Percentiles rank a stretch among this genome's conserved stretches.
Conservation (phyloP, 1,140 invertebrate genomes). For the Diorhabda sublineata region DNA sequence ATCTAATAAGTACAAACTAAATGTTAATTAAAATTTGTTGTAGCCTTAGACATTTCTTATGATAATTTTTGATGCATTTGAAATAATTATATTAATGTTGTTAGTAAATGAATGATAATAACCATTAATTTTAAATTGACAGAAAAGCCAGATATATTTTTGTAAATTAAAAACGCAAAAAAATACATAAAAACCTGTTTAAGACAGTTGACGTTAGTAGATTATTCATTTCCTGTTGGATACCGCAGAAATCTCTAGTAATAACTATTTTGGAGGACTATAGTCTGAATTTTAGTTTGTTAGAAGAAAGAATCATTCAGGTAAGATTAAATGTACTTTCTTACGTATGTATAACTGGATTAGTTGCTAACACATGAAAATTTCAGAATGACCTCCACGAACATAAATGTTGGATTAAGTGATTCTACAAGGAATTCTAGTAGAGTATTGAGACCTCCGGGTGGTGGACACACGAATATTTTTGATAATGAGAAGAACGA, state of each 20-base stretch:
- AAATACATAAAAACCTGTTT: neutral
- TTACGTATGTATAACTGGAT: neutral
- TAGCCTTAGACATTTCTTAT: too few species aligned
- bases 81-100: too few species aligned
- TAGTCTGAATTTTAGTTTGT: neutral
- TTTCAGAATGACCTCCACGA: slow-evolving; percentile 41
- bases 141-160: too few species aligned
- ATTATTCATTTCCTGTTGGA: neutral
- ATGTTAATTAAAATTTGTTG: too few species aligned
- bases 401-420: slow-evolving; percentile 33
- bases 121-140: too few species aligned
- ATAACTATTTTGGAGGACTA: neutral
- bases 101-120: too few species aligned
- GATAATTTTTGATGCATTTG: too few species aligned
- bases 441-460: slow-evolving; percentile 43
- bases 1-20: too few species aligned
- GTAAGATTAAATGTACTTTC: neutral
- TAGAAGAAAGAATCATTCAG: neutral
- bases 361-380: neutral
- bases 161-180: too few species aligned
- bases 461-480: slow-evolving; percentile 44
- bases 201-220: neutral
- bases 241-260: neutral
- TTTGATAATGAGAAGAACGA: slow-evolving; percentile 32
- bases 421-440: slow-evolving; percentile 39